phyloP scores from a whole-genome alignment of 2,888 invertebrate species.

The Amphimallon solstitiale region DNA sequence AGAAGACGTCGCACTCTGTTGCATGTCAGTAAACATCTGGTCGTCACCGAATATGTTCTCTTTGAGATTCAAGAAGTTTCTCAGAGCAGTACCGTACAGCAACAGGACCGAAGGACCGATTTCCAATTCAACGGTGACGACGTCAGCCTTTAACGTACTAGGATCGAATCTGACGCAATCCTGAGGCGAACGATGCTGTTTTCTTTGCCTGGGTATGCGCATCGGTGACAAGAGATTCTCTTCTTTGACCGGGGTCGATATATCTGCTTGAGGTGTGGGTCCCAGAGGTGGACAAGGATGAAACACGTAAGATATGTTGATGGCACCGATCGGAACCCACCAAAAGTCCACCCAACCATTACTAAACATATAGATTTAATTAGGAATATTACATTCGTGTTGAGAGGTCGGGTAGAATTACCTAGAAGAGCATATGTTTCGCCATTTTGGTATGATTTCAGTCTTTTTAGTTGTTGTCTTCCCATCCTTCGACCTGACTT shows the following conservation, averaged over 20 bases:
- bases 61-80: slow-evolving; percentile 89
- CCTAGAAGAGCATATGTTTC: slow-evolving; percentile 79
- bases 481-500: slow-evolving; percentile 82
- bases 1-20: slow-evolving; percentile 66
- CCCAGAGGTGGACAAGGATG: slow-evolving; percentile 92
- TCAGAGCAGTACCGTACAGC: slow-evolving; percentile 90
- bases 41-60: slow-evolving; percentile 98
- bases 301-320: slow-evolving; percentile 90
- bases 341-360: slow-evolving; percentile 95
- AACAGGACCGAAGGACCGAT: slow-evolving; percentile 93
- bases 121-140: slow-evolving; percentile 91
- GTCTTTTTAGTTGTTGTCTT: slow-evolving; percentile 65
- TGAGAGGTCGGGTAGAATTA: slow-evolving; percentile 49
- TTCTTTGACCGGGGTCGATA: slow-evolving; percentile 94
- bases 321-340: slow-evolving; percentile 93
- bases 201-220: slow-evolving; percentile 80
- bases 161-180: slow-evolving; percentile 86
- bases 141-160: slow-evolving; percentile 84
- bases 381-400: not conserved
- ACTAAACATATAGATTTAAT: slow-evolving; percentile 49
- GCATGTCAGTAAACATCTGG: slow-evolving; percentile 94
- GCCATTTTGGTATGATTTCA: slow-evolving; percentile 76
- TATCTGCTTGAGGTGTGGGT: slow-evolving; percentile 89
- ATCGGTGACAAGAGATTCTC: slow-evolving; percentile 92
- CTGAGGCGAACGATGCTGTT: slow-evolving; percentile 60